These are phyloP conservation scores for Conopomorpha cramerella DNA, from an alignment of 1,140 invertebrate species.

Conservation along the genomic window DNA sequence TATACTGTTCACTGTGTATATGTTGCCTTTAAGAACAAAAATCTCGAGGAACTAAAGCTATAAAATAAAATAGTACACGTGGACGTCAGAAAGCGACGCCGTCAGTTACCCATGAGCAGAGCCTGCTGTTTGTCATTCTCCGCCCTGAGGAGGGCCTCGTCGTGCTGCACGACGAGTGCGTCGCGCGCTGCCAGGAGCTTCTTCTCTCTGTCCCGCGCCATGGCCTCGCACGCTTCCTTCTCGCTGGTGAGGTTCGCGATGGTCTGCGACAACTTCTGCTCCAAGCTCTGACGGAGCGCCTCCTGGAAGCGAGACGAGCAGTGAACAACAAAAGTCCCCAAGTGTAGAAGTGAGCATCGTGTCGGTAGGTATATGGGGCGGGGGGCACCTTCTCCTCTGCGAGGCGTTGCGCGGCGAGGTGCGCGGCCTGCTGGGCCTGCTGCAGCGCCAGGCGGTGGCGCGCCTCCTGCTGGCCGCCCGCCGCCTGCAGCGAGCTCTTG, in stretches of 20 bases:
- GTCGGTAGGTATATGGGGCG: too few relatives aligned
- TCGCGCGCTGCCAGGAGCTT: constrained; percentile 76
- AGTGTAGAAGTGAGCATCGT: too few relatives aligned
- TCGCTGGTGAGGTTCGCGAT: constrained; percentile 72
- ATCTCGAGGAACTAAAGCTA: too few relatives aligned
- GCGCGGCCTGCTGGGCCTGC: too few relatives aligned
- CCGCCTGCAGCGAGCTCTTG: constrained; percentile 70
- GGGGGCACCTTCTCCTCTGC: too few relatives aligned
- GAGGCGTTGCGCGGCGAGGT: too few relatives aligned
- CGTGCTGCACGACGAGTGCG: constrained; percentile 79
- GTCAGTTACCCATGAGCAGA: constrained; percentile 70
- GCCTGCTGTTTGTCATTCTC: constrained; percentile 90
- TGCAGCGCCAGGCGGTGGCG: too few relatives aligned
- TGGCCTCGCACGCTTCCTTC: constrained; percentile 75
- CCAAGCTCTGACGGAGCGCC: constrained; percentile 69
- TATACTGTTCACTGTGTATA: too few relatives aligned
- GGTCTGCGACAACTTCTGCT: constrained; percentile 75
- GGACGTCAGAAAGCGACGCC: too few relatives aligned
- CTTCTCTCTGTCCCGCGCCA: constrained; percentile 72
- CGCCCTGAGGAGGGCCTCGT: constrained; percentile 79
- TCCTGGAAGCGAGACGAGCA: constrained; percentile 58
- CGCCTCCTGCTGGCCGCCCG: constrained; percentile 73
- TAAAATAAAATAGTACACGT: too few relatives aligned
- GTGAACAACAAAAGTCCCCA: too few relatives aligned
- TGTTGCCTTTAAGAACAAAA: too few relatives aligned